Base-by-base conservation (phyloP, 2,113 vertebrate species). In the Haemorhous mexicanus region DNA sequence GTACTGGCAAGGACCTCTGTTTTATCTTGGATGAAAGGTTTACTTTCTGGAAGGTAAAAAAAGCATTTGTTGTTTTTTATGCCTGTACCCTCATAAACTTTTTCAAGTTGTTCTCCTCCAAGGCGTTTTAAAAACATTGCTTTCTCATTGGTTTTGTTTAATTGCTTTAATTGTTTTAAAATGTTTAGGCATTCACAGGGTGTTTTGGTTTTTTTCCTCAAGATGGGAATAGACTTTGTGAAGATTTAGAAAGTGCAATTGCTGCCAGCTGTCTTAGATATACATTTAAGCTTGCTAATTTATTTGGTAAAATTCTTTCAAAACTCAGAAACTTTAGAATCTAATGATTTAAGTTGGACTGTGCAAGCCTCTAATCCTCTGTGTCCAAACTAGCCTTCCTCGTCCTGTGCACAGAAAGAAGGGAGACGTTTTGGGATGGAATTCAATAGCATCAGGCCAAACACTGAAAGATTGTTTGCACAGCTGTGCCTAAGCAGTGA, bases 401-500 rank as follows among this genome's bases (percentile, higher is more conserved):
- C 55, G 85, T 94, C 93, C 46, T 93, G 78, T 83, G 62, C 91
- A 56, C 70, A 80, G 81, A 87, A 91, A 90, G 81, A 63, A 73
- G 72, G 80, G 69, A 79, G 84, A 90, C 32, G 3, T 89, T 93
- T 94, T 84, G 92, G 82, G 88, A 82, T 95, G 89, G 84, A 93
- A 78, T 94, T 87, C 93, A 97, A 79, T 80, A 96, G 89, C 94
- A 94, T 89, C 90, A 94, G 84, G 91, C 82, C 89, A 93, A 95
- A 95, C 67, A 35, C 7, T 95, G 87, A 70, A 96, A 94, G 80
- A 93, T 92, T 97, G 95, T 98, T 98, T 98, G 93, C 79, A 97
- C 97, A 98, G 97, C 97, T 98, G 97, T 93, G 97, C 97, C 90
- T 91, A 94, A 94, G 93, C 56, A 68, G 94, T 92, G 81, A 95